Percentiles rank a stretch among this genome's conserved stretches.
phyloP scores from a whole-genome alignment of 2,113 vertebrate species.

The Fulica atra region DNA sequence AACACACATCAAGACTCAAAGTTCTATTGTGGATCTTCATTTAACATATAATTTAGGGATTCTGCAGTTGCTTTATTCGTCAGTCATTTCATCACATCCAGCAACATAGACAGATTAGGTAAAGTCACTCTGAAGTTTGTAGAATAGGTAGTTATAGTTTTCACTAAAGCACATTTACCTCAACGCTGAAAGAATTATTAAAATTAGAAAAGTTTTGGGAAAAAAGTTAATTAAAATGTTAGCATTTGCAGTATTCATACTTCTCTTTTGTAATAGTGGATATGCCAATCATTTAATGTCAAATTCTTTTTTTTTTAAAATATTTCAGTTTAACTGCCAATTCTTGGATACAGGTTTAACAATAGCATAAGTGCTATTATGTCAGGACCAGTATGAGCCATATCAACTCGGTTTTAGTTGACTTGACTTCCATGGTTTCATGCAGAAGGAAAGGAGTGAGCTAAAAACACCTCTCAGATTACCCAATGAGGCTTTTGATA shows the following conservation, averaged over 20 bases:
- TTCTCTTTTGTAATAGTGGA: not conserved
- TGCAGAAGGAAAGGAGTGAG: not conserved
- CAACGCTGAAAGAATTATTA: not conserved
- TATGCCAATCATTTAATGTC: not conserved
- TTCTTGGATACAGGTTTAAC: not conserved
- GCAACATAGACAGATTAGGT: not conserved
- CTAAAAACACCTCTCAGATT: not conserved
- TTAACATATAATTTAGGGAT: not conserved
- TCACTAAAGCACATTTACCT: not conserved
- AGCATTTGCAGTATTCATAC: not conserved
- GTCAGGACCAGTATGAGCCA: not conserved
- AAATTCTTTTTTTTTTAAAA: not conserved
- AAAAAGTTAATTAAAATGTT: not conserved
- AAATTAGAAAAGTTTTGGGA: not conserved
- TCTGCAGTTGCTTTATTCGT: slow-evolving; percentile 3
- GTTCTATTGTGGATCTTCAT: not conserved
- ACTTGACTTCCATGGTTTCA: not conserved
- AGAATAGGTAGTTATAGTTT: not conserved
- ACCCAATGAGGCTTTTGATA: not conserved
- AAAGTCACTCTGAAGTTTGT: not conserved
- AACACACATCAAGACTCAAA: not conserved
- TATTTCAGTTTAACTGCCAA: not conserved
- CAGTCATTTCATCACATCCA: not conserved
- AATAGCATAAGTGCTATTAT: not conserved
- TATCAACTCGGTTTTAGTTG: not conserved